Conservation (phyloP, 2,797 vertebrate species). For the Rachycentron canadum region DNA sequence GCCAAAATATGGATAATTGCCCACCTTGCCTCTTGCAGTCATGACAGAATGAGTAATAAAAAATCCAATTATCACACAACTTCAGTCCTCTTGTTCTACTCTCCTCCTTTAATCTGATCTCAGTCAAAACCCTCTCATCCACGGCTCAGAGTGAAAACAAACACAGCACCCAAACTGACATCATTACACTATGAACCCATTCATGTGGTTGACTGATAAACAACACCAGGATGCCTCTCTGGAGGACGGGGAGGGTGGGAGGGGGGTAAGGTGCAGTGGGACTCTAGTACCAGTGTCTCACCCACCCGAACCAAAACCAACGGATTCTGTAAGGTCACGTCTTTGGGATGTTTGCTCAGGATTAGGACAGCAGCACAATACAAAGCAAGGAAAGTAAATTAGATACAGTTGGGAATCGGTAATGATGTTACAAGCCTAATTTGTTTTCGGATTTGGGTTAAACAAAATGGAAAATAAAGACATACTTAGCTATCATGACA, state of each 20-base stretch:
- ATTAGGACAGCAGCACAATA: no score
- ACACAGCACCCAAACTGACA: slow-evolving; percentile 30
- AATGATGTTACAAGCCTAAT: neutral
- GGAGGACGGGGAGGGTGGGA: slow-evolving; percentile 28
- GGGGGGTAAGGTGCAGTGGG: no score
- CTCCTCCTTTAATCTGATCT: slow-evolving; percentile 6
- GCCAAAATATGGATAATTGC: slow-evolving; percentile 23
- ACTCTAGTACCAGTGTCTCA: neutral
- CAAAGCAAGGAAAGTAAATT: slow-evolving; percentile 1
- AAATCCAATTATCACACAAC: slow-evolving; percentile 2
- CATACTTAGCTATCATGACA: neutral
- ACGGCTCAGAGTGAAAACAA: slow-evolving; percentile 37
- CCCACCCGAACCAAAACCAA: slow-evolving; percentile 26
- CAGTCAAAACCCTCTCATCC: slow-evolving; percentile 4
- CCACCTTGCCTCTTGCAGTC: neutral
- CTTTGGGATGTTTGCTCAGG: neutral
- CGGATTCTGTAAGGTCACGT: slow-evolving; percentile 21
- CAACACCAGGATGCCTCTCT: slow-evolving; percentile 47
- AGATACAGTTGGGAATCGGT: neutral
- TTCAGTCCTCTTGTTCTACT: slow-evolving; percentile 1
- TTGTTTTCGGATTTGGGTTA: neutral
- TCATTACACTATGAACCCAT: slow-evolving; percentile 18
- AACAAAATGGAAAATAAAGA: slow-evolving; percentile 10
- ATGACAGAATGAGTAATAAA: slow-evolving; percentile 21
- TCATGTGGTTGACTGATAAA: slow-evolving; percentile 55